Base-by-base conservation (phyloP, 2,113 vertebrate genomes). In the Holacanthus passer region DNA sequence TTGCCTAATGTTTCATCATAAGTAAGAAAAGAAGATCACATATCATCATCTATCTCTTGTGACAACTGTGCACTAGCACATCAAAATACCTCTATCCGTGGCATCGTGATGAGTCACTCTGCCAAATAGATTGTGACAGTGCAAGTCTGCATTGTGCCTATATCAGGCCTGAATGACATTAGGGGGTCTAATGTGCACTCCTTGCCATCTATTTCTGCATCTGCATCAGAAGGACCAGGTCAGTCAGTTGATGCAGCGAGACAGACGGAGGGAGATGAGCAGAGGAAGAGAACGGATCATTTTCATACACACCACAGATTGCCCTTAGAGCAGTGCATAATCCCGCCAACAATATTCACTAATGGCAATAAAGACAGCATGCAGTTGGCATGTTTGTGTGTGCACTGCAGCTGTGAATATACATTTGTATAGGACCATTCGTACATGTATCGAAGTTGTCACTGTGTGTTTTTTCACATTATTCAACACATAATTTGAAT, bases 1-100 rank as follows among this genome's bases (percentile, higher is more conserved):
- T 4, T 20, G 27, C 20, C 37, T 50, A 17, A 3, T 0, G 59
- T 71, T 81, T 52, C 70, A 74, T 72, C 47, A 58, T 1, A 27
- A 8, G 35, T 50, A 20, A 22, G 27, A 59, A 27, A 69, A 35
- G 11, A 66, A n/a, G 53, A 48, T 66, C 50, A n/a, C 27, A 24
- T 10, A 11, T 52, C 55, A n/a, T 16, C 32, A 16, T 56, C 5
- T 16, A 72, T 64, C 31, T 82, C 52, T 32, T 58, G 56, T 67
- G 82, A 88, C 78, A 81, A 27, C 20, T 65, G 59, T 79, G 60
- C 52, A 41, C 41, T 11, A 12, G 17, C 48, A 45, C 50, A 59
- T 83, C 29, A 53, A 56, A 58, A 59, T 45, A 31, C 31, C 55
- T 66, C 72, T 0, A n/a, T 64, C 63, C 2, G 5, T 62, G 71